These are phyloP conservation scores for Siniperca scherzeri DNA, from an alignment of 2,797 vertebrate species.

Conservation along the genomic window DNA sequence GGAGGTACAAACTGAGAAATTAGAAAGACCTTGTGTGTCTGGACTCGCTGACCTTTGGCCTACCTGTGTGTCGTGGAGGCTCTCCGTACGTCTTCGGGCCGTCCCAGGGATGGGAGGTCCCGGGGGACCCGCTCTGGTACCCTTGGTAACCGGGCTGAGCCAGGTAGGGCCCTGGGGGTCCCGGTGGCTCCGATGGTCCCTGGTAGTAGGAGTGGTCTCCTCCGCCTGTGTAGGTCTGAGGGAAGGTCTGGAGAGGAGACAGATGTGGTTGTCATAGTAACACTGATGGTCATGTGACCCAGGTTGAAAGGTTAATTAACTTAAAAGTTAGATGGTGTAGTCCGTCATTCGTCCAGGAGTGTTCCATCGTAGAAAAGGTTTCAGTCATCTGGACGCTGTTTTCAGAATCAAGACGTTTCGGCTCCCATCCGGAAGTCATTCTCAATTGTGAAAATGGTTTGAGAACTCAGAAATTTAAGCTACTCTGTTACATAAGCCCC, in stretches of 20 bases:
- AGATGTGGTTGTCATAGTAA: not conserved
- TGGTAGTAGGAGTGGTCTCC: constrained; percentile 41
- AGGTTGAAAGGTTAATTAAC: too few relatives aligned
- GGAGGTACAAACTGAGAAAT: too few relatives aligned
- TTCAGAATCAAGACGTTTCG: too few relatives aligned
- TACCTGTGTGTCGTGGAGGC: constrained; percentile 50
- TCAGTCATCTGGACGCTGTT: too few relatives aligned
- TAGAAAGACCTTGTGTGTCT: not conserved
- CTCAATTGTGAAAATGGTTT: too few relatives aligned
- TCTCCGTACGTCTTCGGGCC: constrained; percentile 2
- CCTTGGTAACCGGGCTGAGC: constrained; percentile 31
- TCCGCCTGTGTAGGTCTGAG: constrained; percentile 31
- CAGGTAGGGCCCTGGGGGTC: not conserved
- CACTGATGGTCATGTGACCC: not conserved
- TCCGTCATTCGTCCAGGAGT: too few relatives aligned
- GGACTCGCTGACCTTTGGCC: not conserved
- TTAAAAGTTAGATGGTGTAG: too few relatives aligned
- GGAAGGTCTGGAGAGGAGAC: constrained; percentile 35
- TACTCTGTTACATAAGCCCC: too few relatives aligned
- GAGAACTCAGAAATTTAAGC: too few relatives aligned
- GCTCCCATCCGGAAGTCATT: too few relatives aligned
- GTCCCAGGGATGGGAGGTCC: constrained; percentile 1
- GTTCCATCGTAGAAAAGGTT: too few relatives aligned
- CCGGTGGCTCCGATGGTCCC: not conserved
- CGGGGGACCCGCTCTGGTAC: not conserved